phyloP scores from a whole-genome alignment of 1,140 invertebrate species.

The Zophobas morio region DNA sequence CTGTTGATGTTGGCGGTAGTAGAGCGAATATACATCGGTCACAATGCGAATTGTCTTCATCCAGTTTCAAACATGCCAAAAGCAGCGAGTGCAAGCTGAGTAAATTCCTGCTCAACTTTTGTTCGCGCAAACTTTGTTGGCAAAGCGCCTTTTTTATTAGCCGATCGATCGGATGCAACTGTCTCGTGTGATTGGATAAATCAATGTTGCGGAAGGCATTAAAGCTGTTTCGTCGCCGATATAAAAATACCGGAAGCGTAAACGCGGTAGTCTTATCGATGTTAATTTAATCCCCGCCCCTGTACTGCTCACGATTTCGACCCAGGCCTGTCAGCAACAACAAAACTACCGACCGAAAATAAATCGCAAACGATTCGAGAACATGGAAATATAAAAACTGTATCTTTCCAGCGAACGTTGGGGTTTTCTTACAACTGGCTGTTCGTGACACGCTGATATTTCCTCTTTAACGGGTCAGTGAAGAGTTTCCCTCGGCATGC shows the following conservation, averaged over 20 bases:
- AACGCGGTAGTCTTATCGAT: slow-evolving; percentile 15
- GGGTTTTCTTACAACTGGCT: slow-evolving; percentile 26
- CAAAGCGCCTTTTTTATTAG: slow-evolving; percentile 11
- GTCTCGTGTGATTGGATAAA: slow-evolving; percentile 32
- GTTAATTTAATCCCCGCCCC: slow-evolving; percentile 16
- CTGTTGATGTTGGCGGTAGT: slow-evolving; percentile 33
- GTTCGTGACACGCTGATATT: slow-evolving; percentile 38
- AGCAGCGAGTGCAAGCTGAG: slow-evolving; percentile 20
- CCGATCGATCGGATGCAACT: slow-evolving; percentile 28
- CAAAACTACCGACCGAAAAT: slow-evolving; percentile 29
- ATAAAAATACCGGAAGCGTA: slow-evolving; percentile 6
- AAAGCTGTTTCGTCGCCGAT: slow-evolving; percentile 27
- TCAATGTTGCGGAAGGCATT: slow-evolving; percentile 36
- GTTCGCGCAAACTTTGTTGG: background rate
- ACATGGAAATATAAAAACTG: slow-evolving; percentile 36
- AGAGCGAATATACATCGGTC: slow-evolving; percentile 13
- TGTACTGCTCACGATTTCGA: background rate
- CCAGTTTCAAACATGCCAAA: slow-evolving; percentile 36
- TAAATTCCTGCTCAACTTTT: slow-evolving; percentile 29
- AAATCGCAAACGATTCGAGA: slow-evolving; percentile 25
- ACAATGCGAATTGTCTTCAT: slow-evolving; percentile 40
- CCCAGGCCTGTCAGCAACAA: slow-evolving; percentile 27
- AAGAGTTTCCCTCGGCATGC: slow-evolving; percentile 9
- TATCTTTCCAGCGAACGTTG: background rate
- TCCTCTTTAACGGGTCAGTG: slow-evolving; percentile 35